Evolutionary conservation across 2,113 vertebrate species (phyloP), one percentile per base, ranked within the genome.

Genomic region (Apistogramma diplotaenia): DNA sequence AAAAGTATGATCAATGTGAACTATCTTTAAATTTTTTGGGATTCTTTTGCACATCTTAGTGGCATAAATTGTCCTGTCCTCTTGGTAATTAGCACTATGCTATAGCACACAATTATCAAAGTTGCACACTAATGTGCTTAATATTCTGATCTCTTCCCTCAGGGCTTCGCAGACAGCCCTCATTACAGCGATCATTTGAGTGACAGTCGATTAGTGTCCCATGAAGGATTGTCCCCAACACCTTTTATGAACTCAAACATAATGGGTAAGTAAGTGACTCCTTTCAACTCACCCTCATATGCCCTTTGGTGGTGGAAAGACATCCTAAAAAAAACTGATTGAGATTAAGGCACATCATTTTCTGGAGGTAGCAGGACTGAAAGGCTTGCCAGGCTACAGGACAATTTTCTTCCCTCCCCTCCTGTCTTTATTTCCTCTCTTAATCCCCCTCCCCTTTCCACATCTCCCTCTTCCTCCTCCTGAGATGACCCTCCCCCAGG

Each of bases 201-300:
- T 96, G 98, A 98, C 96, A 97, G 97, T 97, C 97, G 97, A 96
- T 97, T 99, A 98, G 97, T 97, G 92, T 93, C 97, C 94, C 96
- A 97, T 91, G 97, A 99, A 98, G 97, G 97, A 97, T 96, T 99
- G 96, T 97, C 97, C 92, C 96, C 97, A 92, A 97, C 98, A 96
- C 97, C 98, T 96, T 99, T 99, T 95, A 96, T 98, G 96, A 99
- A 97, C 96, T 97, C 98, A 73, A 97, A 96, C 96, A 95, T 98
- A 95, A 98, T 97, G 95, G 98, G 98, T 99, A 97, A 98, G 98
- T 98, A 96, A 96, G 93, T 95, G 93, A 96, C 96, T 96, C 91
- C 95, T 91, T 93, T 87, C 88, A 84, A 89, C 90, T 91, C 93
- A 86, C 93, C 84, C 87, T 93, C 74, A 93, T 94, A 95, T 93